Conservation (phyloP, 2,888 invertebrate species). For the Tribolium freemani region DNA sequence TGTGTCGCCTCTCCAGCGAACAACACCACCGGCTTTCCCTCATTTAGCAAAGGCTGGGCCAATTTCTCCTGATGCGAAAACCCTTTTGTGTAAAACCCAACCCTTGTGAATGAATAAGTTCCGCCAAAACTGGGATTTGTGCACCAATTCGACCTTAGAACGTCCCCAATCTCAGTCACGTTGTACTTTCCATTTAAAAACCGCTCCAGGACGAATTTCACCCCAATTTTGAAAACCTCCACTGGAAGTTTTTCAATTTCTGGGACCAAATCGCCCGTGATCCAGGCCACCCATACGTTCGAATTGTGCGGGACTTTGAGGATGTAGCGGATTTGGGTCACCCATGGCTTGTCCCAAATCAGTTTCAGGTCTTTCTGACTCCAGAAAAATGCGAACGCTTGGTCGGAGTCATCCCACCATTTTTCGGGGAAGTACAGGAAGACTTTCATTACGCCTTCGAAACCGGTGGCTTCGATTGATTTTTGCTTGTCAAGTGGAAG, state of each 20-base stretch:
- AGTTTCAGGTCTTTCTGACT: neutral
- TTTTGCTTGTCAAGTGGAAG: neutral
- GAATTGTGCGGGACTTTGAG: slow-evolving; percentile 4
- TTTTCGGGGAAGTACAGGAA: neutral
- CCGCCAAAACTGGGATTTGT: slow-evolving; percentile 14
- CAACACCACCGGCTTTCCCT: neutral
- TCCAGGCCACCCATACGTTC: slow-evolving; percentile 5
- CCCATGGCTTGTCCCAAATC: neutral
- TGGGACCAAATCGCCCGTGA: slow-evolving; percentile 14
- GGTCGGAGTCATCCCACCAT: slow-evolving; percentile 4
- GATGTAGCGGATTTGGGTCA: slow-evolving; percentile 6
- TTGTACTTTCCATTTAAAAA: slow-evolving; percentile 1
- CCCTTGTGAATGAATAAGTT: slow-evolving; percentile 3
- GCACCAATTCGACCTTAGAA: slow-evolving; percentile 4
- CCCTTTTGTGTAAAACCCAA: neutral
- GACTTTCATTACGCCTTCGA: slow-evolving; percentile 9
- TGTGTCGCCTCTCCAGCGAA: slow-evolving; percentile 1
- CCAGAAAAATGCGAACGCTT: slow-evolving; percentile 13
- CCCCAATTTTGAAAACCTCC: neutral
- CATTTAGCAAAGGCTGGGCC: neutral
- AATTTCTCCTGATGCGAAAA: slow-evolving; percentile 2
- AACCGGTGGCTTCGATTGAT: slow-evolving; percentile 5
- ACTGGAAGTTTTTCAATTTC: slow-evolving; percentile 12
- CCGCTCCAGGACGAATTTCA: neutral
- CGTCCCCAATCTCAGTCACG: neutral